These are phyloP conservation scores for Ichneumon xanthorius DNA, from an alignment of 2,888 invertebrate genomes.

Conservation along the genomic window DNA sequence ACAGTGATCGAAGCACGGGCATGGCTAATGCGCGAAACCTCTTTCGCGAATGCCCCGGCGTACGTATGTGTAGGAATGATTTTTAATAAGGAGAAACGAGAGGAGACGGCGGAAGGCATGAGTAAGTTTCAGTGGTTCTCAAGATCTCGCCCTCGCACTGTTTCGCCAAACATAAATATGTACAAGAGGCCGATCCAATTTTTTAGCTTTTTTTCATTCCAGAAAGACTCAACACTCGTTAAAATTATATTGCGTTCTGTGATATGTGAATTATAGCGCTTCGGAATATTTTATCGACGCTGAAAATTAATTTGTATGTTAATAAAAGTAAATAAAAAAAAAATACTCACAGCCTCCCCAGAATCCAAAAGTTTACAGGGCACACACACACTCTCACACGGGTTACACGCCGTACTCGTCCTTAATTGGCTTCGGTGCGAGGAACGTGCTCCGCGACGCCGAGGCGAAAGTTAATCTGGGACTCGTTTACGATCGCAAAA, in stretches of 20 bases:
- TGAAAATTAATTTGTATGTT: constrained; percentile 1
- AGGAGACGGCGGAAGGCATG: constrained; percentile 13
- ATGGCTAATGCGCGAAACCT: constrained; percentile 68
- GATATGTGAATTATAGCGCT: neutral
- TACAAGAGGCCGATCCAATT: neutral
- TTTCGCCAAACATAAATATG: neutral
- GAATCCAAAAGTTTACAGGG: constrained; percentile 26
- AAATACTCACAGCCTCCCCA: neutral
- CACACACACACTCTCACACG: constrained; percentile 44
- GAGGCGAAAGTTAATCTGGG: constrained; percentile 79
- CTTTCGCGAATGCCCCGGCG: constrained; percentile 16
- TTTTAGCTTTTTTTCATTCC: neutral
- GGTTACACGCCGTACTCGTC: constrained; percentile 73
- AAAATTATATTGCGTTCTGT: neutral
- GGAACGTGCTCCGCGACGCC: constrained; percentile 51
- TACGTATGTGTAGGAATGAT: constrained; percentile 69
- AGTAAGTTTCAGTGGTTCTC: constrained; percentile 60
- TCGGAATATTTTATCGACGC: constrained; percentile 1
- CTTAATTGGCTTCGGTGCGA: constrained; percentile 76
- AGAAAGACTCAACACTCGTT: neutral
- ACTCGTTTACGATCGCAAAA: constrained; percentile 83
- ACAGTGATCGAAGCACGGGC: constrained; percentile 72
- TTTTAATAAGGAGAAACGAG: constrained; percentile 74
- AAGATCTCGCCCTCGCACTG: neutral
- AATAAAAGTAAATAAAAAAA: constrained; percentile 1